Base-by-base conservation (phyloP, 2,797 vertebrate species). In the Decapterus maruadsi region DNA sequence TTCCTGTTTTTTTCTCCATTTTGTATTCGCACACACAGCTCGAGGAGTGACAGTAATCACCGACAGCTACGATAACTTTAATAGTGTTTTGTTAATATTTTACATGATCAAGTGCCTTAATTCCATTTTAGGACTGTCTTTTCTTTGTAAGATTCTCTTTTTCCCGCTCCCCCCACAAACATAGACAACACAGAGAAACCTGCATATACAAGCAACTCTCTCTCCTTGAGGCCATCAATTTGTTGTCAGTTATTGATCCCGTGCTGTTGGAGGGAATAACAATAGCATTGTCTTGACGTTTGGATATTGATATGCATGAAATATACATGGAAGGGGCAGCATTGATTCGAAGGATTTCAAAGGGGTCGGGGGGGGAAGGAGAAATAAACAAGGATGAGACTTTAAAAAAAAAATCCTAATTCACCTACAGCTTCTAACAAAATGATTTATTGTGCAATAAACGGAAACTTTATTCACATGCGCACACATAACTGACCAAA, bases 261-360 rank as follows among this genome's bases (percentile, higher is more conserved):
- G 20, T 31, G 51, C 66, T 80, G 75, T 89, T 86, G 83, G 77
- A 68, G 48, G 56, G 72, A 76, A 77, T 84, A 68, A 72, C 48
- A 82, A 73, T 53, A 51, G 74, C 82, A 57, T 81, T 64, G 55
- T 81, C 68, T 82, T 79, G 85, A 81, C 7, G 14, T 84, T 79
- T 89, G 76, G 68, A 78, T 87, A 70, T 78, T 70, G 85, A 83
- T 68, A 87, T 80, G 20, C 76, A 92, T 92, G 69, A 92, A 91
- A 90, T 86, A 91, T 90, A 86, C 83, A 91, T 91, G 75, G 89
- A 90, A 90, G 51, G 51, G 9, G 5, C 61, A 16, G 20, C 42
- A 84, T 83, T 63, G 78, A 85, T 85, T 60, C 2, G 7, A 69
- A 75, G 56, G 43, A 46, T 59, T 72, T 42, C 54, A 40, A 36